phyloP scores from a whole-genome alignment of 1,140 invertebrate genomes.

The Aphis gossypii region DNA sequence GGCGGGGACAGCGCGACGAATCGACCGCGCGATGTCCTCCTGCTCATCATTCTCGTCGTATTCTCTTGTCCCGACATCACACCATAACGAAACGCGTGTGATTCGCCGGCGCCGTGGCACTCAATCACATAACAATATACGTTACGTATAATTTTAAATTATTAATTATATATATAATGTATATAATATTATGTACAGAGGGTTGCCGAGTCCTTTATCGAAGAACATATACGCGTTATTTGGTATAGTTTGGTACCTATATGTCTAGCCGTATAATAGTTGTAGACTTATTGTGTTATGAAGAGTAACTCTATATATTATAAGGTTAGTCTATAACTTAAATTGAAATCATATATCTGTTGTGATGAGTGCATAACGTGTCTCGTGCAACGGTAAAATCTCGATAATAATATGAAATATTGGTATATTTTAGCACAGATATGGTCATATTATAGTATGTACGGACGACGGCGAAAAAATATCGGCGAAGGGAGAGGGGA shows the following conservation, averaged over 20 bases:
- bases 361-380: too few species aligned
- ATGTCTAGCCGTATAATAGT: too few species aligned
- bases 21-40: neutral
- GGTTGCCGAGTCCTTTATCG: neutral
- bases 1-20: constrained; percentile 10
- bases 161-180: neutral
- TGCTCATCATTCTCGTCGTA: neutral
- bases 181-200: neutral
- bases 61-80: neutral
- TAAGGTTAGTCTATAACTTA: too few species aligned
- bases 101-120: constrained; percentile 26
- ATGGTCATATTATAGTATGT: neutral
- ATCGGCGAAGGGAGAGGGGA: neutral
- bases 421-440: neutral
- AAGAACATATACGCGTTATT: too few species aligned
- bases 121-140: neutral
- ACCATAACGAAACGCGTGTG: constrained; percentile 31
- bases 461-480: neutral
- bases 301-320: too few species aligned
- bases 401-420: too few species aligned
- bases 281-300: too few species aligned
- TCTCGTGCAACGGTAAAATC: neutral
- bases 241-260: too few species aligned
- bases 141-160: neutral
- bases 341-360: too few species aligned